phyloP scores from a whole-genome alignment of 2,113 vertebrate species.

The Merops nubicus region DNA sequence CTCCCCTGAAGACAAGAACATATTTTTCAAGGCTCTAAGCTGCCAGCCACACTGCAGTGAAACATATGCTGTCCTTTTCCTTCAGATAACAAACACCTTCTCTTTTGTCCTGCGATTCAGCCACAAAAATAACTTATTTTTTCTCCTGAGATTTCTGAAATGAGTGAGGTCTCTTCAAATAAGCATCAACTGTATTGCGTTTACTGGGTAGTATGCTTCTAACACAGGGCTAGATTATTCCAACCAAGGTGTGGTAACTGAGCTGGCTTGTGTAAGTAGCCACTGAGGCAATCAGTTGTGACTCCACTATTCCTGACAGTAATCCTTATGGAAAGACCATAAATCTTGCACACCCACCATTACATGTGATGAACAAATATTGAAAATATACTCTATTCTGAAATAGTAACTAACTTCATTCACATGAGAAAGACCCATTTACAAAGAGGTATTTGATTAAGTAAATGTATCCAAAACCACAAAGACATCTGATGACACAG shows the following conservation, averaged over 20 bases:
- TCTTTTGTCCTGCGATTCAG: not conserved
- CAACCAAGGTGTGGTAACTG: not conserved
- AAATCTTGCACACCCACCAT: not conserved
- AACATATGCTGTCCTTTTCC: slow-evolving; percentile 31
- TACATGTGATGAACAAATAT: not conserved
- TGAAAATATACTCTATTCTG: not conserved
- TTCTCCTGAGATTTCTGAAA: slow-evolving; percentile 28
- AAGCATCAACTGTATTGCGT: not conserved
- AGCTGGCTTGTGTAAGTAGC: not conserved
- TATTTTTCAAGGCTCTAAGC: slow-evolving; percentile 32
- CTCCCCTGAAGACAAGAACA: slow-evolving; percentile 3
- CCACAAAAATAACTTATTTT: not conserved
- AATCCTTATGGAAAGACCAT: not conserved
- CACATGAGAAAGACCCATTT: not conserved
- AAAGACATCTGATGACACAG: not conserved
- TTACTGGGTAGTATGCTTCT: not conserved
- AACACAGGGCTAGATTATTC: not conserved
- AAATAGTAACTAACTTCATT: not conserved
- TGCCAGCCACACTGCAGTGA: not conserved
- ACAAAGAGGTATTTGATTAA: not conserved
- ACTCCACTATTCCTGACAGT: not conserved
- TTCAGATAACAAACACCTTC: not conserved
- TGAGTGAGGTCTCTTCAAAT: not conserved
- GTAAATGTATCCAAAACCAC: not conserved
- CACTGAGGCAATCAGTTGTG: not conserved